Base-by-base conservation (phyloP, 2,797 vertebrate species). In the Odontamblyopus rebecca region DNA sequence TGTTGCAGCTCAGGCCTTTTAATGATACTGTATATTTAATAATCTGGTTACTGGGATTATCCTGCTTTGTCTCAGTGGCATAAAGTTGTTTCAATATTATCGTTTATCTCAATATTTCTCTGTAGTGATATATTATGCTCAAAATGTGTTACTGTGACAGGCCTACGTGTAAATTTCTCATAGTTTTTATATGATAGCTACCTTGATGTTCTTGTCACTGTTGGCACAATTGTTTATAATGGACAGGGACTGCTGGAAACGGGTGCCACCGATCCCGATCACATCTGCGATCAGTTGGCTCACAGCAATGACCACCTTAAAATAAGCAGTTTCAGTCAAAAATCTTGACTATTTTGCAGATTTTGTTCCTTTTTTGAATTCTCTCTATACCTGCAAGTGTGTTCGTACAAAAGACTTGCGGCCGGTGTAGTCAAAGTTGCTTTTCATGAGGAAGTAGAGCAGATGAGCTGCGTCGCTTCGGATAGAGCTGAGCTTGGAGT, bases 191-290 rank as follows among this genome's bases (percentile, higher is more conserved):
- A 29, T 29, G 1, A 67, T 13, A 6, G 16, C 2, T 76, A 99
- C 98, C 95, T 98, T 99, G 88, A 98, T 94, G 78, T 85, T 93
- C 80, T 96, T 95, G 91, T 99, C 98, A 0, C 94, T 96, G 89
- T 99, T 99, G 91, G 98, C 97, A 83, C 96, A 99, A 88, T 98
- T 99, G 89, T 99, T 99, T 85, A 99, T 96, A 85, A 99, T 96
- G 64, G 98, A 98, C 44, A 99, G 94, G 18, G 97, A 99, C 77
- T 98, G 97, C 88, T 99, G 98, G 90, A 99, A 99, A 29, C 97
- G 94, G 8, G 96, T 98, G 27, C 98, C 97, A 23, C 97, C 97
- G 1, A 99, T 99, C 61, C 97, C 97, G 27, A 98, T 96, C 70
- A 99, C 97, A 67, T 99, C 98, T 29, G 98, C 97, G 30, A 99